Evolutionary conservation across 53 echinoderm and acorn worm genomes (phyloP), one percentile per base, ranked within the genome.

Genomic region (Antedon mediterranea): DNA sequence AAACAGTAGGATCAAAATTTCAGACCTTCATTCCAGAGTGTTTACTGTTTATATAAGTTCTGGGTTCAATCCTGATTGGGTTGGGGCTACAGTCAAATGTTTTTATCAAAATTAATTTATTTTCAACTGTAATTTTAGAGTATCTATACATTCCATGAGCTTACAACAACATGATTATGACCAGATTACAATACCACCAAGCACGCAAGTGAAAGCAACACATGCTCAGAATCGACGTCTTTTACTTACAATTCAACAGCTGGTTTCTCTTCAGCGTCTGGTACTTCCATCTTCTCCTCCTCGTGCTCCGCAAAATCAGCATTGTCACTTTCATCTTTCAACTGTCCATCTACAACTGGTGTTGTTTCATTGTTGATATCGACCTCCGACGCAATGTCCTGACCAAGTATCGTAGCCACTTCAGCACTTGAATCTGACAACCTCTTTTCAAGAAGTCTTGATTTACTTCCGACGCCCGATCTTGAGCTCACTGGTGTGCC

Each of bases 361-460:
- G 57, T 57, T 18, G 57, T 15, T 18, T 80, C 81, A 1, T 83
- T 83, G 4, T 72, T 76, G 31, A 83, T 75, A 43, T 84, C 85
- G 34, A 80, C 88, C 28, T 71, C 75, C 0, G 82, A 77, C 32
- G 43, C 37, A 30, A 82, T 76, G 28, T 83, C 82, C 4, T 75
- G 34, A 29, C 82, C 84, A 27, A 94, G 81, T 32, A 94, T 94
- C 85, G 91, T 84, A 0, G 91, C 94, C 4, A 94, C 94, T 80
- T 94, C 94, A 13, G 91, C 94, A 72, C 94, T 94, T 0, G 94
- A 89, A 78, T 94, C 94, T 28, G 94, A 94, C 72, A 94, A 76
- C 37, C 94, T 85, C 79, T 91, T 94, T 80, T 86, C 90, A 72
- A 84, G 78, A 57, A 93, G 71, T 43, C 89, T 76, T 28, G 94